phyloP scores from a whole-genome alignment of 2,113 vertebrate species.

The Gobius niger region DNA sequence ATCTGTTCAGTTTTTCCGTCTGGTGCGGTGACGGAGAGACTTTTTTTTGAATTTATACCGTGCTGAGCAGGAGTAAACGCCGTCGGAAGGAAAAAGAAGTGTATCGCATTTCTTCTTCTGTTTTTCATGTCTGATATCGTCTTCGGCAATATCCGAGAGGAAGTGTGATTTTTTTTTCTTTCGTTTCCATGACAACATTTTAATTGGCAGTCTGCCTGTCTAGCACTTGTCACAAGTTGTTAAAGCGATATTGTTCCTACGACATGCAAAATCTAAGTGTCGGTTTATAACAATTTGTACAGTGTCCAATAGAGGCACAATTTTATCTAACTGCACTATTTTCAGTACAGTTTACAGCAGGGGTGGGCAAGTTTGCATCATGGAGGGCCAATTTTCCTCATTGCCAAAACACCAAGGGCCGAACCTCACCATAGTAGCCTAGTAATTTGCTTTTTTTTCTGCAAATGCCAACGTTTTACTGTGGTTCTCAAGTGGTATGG shows the following conservation, averaged over 20 bases:
- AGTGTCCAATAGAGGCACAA: neutral
- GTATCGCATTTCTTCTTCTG: neutral
- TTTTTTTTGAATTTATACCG: neutral
- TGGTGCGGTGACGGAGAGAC: slow-evolving; percentile 11
- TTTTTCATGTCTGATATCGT: neutral
- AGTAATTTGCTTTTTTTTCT: no score
- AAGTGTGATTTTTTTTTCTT: slow-evolving; percentile 1
- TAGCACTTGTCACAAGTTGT: slow-evolving; percentile 1
- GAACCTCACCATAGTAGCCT: no score
- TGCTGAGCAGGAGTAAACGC: slow-evolving; percentile 17
- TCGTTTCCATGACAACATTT: slow-evolving; percentile 7
- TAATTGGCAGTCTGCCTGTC: slow-evolving; percentile 5
- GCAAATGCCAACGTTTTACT: no score
- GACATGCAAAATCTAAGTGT: neutral
- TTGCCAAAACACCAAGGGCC: no score
- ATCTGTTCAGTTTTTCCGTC: slow-evolving; percentile 17
- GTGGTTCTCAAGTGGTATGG: no score
- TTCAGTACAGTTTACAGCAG: no score
- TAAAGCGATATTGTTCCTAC: neutral
- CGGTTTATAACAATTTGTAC: neutral
- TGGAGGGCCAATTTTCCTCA: no score
- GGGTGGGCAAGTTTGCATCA: no score
- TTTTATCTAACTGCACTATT: no score
- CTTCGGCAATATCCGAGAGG: neutral
- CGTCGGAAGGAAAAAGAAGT: neutral